phyloP scores from a whole-genome alignment of 2,113 vertebrate genomes.

The Chascanopsetta lugubris region DNA sequence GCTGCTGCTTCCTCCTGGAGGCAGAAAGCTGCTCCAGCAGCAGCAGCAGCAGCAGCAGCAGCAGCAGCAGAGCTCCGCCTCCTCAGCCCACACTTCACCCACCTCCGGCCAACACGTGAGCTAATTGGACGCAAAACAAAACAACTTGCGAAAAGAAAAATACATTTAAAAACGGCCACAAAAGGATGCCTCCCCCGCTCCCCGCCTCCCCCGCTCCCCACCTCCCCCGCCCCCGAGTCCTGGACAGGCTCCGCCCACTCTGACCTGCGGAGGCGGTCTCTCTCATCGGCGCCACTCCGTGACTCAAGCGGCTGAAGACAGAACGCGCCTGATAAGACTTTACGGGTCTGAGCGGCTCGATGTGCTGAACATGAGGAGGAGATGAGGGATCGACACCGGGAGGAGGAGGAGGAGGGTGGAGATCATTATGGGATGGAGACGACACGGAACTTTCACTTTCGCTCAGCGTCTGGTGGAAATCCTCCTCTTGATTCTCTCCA shows the following conservation, averaged over 20 bases:
- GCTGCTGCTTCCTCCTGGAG: conserved; percentile 47
- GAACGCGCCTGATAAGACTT: conserved; percentile 17
- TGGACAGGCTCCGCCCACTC: conserved; percentile 22
- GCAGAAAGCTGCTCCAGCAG: conserved; percentile 42
- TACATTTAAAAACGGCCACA: not conserved
- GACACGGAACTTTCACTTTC: not conserved
- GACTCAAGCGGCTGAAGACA: conserved; percentile 46
- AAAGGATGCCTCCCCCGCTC: conserved; percentile 1
- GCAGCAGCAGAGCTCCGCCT: conserved; percentile 14
- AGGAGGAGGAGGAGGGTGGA: not conserved
- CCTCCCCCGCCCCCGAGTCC: conserved; percentile 26
- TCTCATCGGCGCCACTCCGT: conserved; percentile 10
- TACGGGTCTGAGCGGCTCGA: not conserved
- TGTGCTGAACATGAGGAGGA: not conserved
- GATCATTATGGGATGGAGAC: not conserved
- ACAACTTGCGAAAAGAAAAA: not conserved
- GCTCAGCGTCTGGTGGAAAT: not conserved
- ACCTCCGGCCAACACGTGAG: conserved; percentile 49
- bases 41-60: conserved; percentile 20
- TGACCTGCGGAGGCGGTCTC: conserved; percentile 59
- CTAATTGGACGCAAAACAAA: conserved; percentile 11
- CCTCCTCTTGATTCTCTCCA: too few species aligned
- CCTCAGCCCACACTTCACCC: not conserved
- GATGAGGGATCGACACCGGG: not conserved
- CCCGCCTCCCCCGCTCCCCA: too few species aligned